A percentile compares a stretch with the other conserved stretches of the same genome.
phyloP scores from a whole-genome alignment of 2,888 invertebrate species.

The Eubasilissa splendida region DNA sequence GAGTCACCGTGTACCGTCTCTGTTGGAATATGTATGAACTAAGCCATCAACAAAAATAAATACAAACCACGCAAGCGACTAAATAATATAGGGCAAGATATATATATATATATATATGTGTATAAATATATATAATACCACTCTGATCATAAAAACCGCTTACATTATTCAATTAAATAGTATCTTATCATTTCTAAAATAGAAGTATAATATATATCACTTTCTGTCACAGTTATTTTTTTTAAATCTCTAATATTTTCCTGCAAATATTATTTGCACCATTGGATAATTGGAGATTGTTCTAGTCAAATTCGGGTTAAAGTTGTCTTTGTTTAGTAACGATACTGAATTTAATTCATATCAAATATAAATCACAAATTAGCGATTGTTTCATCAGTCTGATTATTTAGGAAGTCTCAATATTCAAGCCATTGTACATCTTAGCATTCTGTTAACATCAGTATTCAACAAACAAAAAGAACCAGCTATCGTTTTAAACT shows the following conservation, averaged over 20 bases:
- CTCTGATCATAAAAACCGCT: slow-evolving; percentile 54
- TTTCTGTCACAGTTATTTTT: slow-evolving; percentile 56
- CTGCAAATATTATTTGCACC: slow-evolving; percentile 49
- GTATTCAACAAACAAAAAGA: slow-evolving; percentile 15
- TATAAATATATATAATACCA: slow-evolving; percentile 49
- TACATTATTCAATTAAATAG: slow-evolving; percentile 57
- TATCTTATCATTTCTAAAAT: slow-evolving; percentile 58
- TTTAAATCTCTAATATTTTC: slow-evolving; percentile 52
- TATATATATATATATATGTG: slow-evolving; percentile 46
- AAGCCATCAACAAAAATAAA: slow-evolving; percentile 48
- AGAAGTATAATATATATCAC: slow-evolving; percentile 58
- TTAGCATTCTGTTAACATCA: slow-evolving; percentile 13
- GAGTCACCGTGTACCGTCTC: too few relatives aligned
- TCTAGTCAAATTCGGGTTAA: slow-evolving; percentile 57
- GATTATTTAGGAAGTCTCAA: slow-evolving; percentile 51
- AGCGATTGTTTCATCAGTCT: slow-evolving; percentile 56
- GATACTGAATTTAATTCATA: slow-evolving; percentile 52
- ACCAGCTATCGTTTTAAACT: slow-evolving; percentile 12
- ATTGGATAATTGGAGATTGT: slow-evolving; percentile 53
- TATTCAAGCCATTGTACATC: slow-evolving; percentile 17
- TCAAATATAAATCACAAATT: slow-evolving; percentile 56
- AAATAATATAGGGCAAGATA: slow-evolving; percentile 50
- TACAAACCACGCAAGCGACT: slow-evolving; percentile 48
- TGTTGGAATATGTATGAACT: slow-evolving; percentile 45
- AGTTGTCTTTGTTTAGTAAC: slow-evolving; percentile 54